A percentile compares a stretch with the other conserved stretches of the same genome.
phyloP scores from a whole-genome alignment of 2,797 vertebrate species.

The Lateolabrax maculatus region DNA sequence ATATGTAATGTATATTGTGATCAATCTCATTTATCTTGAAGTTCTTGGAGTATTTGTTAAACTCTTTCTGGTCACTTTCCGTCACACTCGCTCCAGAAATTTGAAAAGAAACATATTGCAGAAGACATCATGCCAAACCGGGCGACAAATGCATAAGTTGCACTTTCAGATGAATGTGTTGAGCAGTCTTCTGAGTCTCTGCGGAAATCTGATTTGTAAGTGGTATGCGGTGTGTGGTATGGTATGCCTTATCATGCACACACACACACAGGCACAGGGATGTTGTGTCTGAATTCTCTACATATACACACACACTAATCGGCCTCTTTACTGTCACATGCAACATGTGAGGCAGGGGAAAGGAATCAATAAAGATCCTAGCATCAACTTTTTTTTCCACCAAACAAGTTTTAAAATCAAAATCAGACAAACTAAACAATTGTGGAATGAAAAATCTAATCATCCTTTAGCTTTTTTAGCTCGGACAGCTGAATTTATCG shows the following conservation, averaged over 20 bases:
- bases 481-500: neutral
- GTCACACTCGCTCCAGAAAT: neutral
- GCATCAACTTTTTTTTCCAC: neutral
- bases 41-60: constrained; percentile 7
- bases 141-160: constrained; percentile 40
- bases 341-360: constrained; percentile 47
- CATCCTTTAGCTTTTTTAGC: neutral
- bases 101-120: constrained; percentile 24
- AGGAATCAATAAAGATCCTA: constrained; percentile 5
- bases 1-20: neutral
- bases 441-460: neutral
- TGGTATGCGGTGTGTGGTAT: neutral
- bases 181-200: constrained; percentile 5
- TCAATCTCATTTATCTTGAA: constrained; percentile 5
- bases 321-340: constrained; percentile 36
- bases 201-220: constrained; percentile 23
- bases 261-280: constrained; percentile 9
- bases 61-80: constrained; percentile 31
- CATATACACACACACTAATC: constrained; percentile 22
- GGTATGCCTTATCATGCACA: constrained; percentile 3
- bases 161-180: constrained; percentile 26
- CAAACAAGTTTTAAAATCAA: neutral
- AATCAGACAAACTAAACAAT: neutral
- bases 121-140: constrained; percentile 43
- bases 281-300: constrained; percentile 25